Percentiles rank a stretch among this genome's conserved stretches.
phyloP scores from a whole-genome alignment of 2,113 vertebrate species.

The Percina caprodes region DNA sequence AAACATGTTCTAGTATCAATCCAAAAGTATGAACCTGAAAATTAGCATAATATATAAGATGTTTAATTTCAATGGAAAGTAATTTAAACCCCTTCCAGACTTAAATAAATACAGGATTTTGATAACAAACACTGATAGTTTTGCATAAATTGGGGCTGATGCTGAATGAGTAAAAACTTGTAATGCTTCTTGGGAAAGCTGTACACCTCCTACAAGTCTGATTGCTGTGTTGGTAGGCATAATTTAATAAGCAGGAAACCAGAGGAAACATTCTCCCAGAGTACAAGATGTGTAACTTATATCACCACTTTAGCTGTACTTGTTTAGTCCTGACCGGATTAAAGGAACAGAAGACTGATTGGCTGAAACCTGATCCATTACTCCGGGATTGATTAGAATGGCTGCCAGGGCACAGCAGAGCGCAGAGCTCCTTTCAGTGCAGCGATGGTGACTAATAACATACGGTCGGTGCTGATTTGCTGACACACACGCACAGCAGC shows the following conservation, averaged over 20 bases:
- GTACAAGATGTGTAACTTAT: neutral
- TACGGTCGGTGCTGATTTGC: slow-evolving; percentile 55
- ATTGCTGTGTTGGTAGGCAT: neutral
- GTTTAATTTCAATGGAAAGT: neutral
- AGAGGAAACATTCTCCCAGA: neutral
- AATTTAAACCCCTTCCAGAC: neutral
- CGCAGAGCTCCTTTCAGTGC: slow-evolving; percentile 39
- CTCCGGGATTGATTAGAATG: slow-evolving; percentile 67
- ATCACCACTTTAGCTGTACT: neutral
- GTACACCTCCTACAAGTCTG: neutral
- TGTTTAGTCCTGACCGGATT: slow-evolving; percentile 12
- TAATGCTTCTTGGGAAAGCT: no score
- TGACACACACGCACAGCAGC: slow-evolving; percentile 53
- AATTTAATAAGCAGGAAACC: neutral
- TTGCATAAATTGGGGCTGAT: neutral
- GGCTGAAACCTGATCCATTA: slow-evolving; percentile 55
- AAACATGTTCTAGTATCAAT: no score
- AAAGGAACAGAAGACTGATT: slow-evolving; percentile 11
- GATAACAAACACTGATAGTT: neutral
- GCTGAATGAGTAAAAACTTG: no score
- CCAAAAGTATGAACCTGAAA: no score
- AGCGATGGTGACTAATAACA: slow-evolving; percentile 46
- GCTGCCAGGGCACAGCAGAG: slow-evolving; percentile 59
- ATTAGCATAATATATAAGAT: no score
- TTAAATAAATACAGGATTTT: slow-evolving; percentile 5